Percentiles rank a stretch among this genome's conserved stretches.
Evolutionary conservation across 2,888 invertebrate genomes (phyloP).

Genomic region (Apomyelois bistriatella): DNA sequence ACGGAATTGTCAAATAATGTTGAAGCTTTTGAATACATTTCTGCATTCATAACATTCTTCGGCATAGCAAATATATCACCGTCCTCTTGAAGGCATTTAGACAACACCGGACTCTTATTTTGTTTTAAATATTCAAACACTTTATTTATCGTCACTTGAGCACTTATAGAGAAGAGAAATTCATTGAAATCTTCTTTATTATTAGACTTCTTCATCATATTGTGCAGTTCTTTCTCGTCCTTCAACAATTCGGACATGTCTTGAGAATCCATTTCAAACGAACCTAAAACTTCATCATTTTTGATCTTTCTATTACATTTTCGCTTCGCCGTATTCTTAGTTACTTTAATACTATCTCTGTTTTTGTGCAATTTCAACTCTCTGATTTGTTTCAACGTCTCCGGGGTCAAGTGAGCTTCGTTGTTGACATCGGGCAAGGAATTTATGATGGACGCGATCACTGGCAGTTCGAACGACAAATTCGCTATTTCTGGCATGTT

Average conservation of each 20-base stretch:
- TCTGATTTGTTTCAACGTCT: constrained; percentile 69
- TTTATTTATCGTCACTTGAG: constrained; percentile 65
- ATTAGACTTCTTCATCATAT: constrained; percentile 46
- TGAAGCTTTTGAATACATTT: constrained; percentile 56
- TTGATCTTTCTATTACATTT: constrained; percentile 59
- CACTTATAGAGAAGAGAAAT: constrained; percentile 57
- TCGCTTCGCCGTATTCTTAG: constrained; percentile 67
- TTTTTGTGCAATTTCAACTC: constrained; percentile 62
- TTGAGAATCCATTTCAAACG: constrained; percentile 59
- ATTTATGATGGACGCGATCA: constrained; percentile 65
- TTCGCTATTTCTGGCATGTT: constrained; percentile 71
- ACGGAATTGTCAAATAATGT: constrained; percentile 61
- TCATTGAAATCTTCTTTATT: constrained; percentile 61
- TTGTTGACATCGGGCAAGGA: constrained; percentile 59
- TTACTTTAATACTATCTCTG: constrained; percentile 66
- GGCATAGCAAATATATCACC: constrained; percentile 46
- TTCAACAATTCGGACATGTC: constrained; percentile 53
- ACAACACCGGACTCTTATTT: constrained; percentile 54
- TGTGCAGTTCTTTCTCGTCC: constrained; percentile 57
- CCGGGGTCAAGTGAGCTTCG: constrained; percentile 67
- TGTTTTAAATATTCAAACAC: constrained; percentile 64
- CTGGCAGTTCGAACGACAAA: constrained; percentile 61
- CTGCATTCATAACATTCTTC: constrained; percentile 45
- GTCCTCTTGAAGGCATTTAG: constrained; percentile 54
- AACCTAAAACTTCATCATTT: constrained; percentile 50